Conservation (phyloP, 2,113 vertebrate genomes). For the Labeo catla region DNA sequence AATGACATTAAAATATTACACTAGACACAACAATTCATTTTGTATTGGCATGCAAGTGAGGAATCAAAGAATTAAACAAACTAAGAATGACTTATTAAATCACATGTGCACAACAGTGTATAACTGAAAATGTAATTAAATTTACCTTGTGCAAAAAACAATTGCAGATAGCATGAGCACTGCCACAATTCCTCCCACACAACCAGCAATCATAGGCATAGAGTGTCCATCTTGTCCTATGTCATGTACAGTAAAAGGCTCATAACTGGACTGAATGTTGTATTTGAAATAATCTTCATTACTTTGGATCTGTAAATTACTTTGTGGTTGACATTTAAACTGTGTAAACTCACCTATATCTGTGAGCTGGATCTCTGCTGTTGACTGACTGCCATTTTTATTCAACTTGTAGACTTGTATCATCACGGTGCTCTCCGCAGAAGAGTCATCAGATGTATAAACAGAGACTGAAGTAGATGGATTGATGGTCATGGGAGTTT, state of each 20-base stretch:
- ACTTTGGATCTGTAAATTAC: neutral
- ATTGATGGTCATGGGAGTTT: neutral
- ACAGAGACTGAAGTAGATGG: slow-evolving; percentile 10
- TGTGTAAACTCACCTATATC: too few species aligned
- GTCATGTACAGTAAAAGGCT: too few species aligned
- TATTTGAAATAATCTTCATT: neutral
- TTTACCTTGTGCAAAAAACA: neutral
- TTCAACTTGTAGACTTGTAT: too few species aligned
- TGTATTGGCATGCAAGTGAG: too few species aligned
- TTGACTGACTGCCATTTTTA: neutral
- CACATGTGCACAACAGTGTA: too few species aligned
- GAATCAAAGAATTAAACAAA: too few species aligned
- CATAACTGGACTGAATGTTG: neutral
- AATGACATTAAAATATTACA: too few species aligned
- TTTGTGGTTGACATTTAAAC: too few species aligned
- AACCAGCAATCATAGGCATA: neutral
- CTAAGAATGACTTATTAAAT: too few species aligned
- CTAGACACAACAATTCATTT: too few species aligned
- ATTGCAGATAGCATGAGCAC: neutral
- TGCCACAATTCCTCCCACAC: neutral
- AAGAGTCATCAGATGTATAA: too few species aligned
- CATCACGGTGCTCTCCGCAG: too few species aligned
- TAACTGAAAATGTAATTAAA: neutral
- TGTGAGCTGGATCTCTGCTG: neutral
- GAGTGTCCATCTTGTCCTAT: neutral